Base-by-base conservation (phyloP, 2,113 vertebrate species). In the Scolopax mira region DNA sequence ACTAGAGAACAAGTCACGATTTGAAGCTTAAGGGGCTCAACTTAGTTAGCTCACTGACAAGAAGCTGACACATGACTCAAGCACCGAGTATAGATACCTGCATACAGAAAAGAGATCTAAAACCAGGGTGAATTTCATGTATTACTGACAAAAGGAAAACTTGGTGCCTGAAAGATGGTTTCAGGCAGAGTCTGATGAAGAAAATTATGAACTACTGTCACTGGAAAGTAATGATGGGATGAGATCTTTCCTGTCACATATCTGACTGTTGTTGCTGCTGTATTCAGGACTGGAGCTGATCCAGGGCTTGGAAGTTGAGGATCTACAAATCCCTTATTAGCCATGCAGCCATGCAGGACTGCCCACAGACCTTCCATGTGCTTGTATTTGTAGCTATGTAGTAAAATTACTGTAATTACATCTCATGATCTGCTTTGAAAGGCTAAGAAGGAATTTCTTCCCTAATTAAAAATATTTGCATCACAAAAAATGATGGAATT, bases 401-500 rank as follows among this genome's bases (percentile, higher is more conserved):
- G 78, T 69, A 82, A 75, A 95, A 94, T 93, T 79, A 77, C 46
- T 94, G 49, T 77, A 94, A 95, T 87, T 94, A 89, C 33, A 77
- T 79, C 62, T 88, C 78, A 23, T 55, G 75, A 88, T 93, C 65
- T 6, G 3, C 39, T 92, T 85, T 82, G 44, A 91, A 87, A 81
- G 65, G 66, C 84, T 95, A 93, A 61, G 66, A 82, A 92, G 61
- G 24, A 87, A 57, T 70, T 11, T 54, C 30, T 85, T 85, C 49
- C 57, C 49, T 95, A 19, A 74, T 82, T 87, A 54, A 94, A 90
- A 97, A 89, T 93, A 97, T 85, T 94, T 95, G 62, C 79, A 83
- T 77, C 21, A 77, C 41, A 88, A 69, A 52, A 77, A 60, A 18
- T 64, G 48, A 65, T 52, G 35, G 57, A 87, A 88, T 87, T 84